Base-by-base conservation (phyloP, 2,888 invertebrate species). In the Idaea dimidiata region DNA sequence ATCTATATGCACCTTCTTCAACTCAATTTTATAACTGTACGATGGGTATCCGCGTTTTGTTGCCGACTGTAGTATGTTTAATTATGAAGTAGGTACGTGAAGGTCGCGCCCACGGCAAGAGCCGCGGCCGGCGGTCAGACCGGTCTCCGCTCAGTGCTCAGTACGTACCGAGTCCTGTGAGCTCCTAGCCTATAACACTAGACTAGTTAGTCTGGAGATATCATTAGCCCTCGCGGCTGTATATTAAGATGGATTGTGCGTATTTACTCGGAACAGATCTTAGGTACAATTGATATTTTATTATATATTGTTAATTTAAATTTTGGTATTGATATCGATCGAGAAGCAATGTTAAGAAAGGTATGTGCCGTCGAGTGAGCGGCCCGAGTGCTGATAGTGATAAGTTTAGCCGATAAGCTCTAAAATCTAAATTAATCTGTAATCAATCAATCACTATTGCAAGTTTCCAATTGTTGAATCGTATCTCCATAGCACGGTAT, bases 251-350 rank as follows among this genome's bases (percentile, higher is more conserved):
- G 86, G 86, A 83, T 85, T 86, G 87, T 88, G 86, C 88, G 86
- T 89, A 86, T 88, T 88, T 83, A 86, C 86, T 79, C 86, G 87
- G 88, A 89, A 90, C 88, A 89, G 89, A 91, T 91, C 91, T 91
- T 91, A 91, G 91, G 89, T 91, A 91, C 90, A 91, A 92, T 91
- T 91, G 90, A 91, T 91, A 91, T 91, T 91, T 91, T 91, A 91
- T 90, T 89, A 89, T 90, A 88, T 90, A 88, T 87, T 91, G 90
- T 91, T 91, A 89, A 91, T 90, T 91, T 89, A 91, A 90, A 88
- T 86, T 68, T 88, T 87, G 87, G 89, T 90, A 89, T 86, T 87
- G 89, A 91, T 91, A 88, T 88, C 86, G 83, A 86, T 81, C 84
- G 89, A 89, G 80, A 91, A 90, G 91, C 91, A 91, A 90, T 91